Evolutionary conservation across 1,140 invertebrate species (phyloP).

Genomic region (Acromyrmex charruanus): DNA sequence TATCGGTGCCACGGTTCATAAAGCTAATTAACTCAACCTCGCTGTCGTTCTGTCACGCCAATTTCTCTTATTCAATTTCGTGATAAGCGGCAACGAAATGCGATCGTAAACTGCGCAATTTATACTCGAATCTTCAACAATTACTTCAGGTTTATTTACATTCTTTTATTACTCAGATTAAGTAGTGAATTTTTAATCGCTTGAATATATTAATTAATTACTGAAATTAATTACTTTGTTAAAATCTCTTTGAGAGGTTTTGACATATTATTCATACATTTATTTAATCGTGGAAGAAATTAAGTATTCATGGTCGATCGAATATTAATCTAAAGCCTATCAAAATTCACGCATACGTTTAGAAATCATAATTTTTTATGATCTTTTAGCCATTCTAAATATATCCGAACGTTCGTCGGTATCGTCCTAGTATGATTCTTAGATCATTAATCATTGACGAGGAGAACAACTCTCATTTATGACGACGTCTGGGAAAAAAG

Average conservation of each 20-base stretch:
- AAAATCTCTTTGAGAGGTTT: not conserved
- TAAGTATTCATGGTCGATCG: not conserved
- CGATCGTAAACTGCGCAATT: not conserved
- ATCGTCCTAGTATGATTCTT: not conserved
- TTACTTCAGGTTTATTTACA: not conserved
- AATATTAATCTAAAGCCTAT: not conserved
- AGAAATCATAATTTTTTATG: not conserved
- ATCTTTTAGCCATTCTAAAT: not conserved
- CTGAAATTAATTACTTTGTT: not conserved
- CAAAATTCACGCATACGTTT: not conserved
- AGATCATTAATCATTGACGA: constrained; percentile 10
- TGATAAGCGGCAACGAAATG: not conserved
- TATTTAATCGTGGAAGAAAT: not conserved
- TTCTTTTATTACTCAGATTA: not conserved
- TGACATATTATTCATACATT: not conserved
- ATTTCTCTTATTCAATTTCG: not conserved
- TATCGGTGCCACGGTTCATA: constrained; percentile 14
- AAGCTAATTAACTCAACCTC: not conserved
- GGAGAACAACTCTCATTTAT: not conserved
- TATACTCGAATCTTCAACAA: not conserved
- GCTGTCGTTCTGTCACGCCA: not conserved
- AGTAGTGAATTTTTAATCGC: not conserved
- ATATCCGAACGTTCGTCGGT: not conserved
- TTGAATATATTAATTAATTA: not conserved
- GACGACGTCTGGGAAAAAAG: too few species aligned